Evolutionary conservation across 2,888 invertebrate genomes (phyloP), one percentile per base, ranked within the genome.

Genomic region (Aporophyla nigra): DNA sequence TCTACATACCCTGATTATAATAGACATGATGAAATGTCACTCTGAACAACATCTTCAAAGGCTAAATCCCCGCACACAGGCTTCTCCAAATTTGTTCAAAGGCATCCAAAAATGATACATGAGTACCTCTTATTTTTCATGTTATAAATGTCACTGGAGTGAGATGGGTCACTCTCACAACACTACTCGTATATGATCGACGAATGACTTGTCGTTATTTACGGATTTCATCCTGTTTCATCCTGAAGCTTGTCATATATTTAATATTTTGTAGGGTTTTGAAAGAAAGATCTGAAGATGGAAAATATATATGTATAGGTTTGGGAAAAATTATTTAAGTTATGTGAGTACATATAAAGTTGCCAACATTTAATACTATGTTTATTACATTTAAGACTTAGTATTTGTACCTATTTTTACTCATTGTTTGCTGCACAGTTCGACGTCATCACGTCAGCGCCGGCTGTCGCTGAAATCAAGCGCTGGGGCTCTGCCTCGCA

Each of bases 111-210:
- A 82, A 82, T 74, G 82, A 85, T 74, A 85, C 85, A 62, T 54
- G 75, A 83, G 73, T 80, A 80, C 56, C 69, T 76, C 71, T 80
- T 83, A 83, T 83, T 87, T 86, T 86, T 83, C 83, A 76, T 85
- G 80, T 83, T 78, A 86, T 87, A 80, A 85, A 86, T 87, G 87
- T 85, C 83, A 83, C 53, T 65, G 16, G 51, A 54, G 66, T 86
- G 85, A 86, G 71, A 79, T 79, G 87, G 85, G 85, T 85, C 79
- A 79, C 76, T 78, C 66, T 74, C 76, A 14, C 46, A 65, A 58
- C 70, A 83, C 78, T 84, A 74, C 74, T 79, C 56, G 56, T 69
- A 56, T 74, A 82, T 85, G 85, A 86, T 86, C 78, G 82, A 79
- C 85, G 75, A 77, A 79, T 85, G 82, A 78, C 78, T 84, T 84